phyloP scores from a whole-genome alignment of 2,113 vertebrate genomes.

The Leptobrachium ailaonicum region DNA sequence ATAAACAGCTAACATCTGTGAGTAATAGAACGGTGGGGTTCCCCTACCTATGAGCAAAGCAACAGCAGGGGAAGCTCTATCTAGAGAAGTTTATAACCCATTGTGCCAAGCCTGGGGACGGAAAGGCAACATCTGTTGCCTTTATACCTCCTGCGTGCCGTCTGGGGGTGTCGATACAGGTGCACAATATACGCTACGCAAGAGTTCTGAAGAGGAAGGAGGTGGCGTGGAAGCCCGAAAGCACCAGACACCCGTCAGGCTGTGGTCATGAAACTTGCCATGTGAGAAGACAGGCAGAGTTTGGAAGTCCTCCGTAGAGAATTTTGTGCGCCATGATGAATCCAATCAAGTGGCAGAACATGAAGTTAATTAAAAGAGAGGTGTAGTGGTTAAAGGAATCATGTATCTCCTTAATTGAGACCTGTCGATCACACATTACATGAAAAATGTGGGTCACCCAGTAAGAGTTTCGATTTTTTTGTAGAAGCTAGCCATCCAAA shows the following conservation, averaged over 20 bases:
- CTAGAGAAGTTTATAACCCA: slow-evolving; percentile 30
- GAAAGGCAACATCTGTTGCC: slow-evolving; percentile 23
- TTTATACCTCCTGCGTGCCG: slow-evolving; percentile 20
- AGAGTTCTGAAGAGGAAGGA: background rate
- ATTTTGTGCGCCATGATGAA: too few relatives aligned
- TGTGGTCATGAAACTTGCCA: background rate
- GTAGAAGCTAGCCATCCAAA: too few relatives aligned
- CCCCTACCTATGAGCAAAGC: slow-evolving; percentile 29
- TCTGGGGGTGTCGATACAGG: slow-evolving; percentile 21
- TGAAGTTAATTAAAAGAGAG: background rate
- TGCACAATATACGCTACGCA: background rate
- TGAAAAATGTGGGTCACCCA: too few relatives aligned
- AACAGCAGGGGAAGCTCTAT: slow-evolving; percentile 33
- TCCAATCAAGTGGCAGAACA: too few relatives aligned
- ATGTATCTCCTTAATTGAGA: background rate
- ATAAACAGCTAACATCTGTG: slow-evolving; percentile 42
- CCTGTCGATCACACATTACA: too few relatives aligned
- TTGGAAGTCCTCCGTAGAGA: too few relatives aligned
- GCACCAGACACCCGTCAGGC: background rate
- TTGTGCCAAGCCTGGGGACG: slow-evolving; percentile 29
- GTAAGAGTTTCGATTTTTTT: too few relatives aligned
- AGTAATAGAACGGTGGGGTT: slow-evolving; percentile 33
- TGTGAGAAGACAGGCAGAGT: slow-evolving; percentile 1
- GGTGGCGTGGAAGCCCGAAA: background rate
- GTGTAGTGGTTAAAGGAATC: background rate